phyloP scores from a whole-genome alignment of 2,888 invertebrate genomes.

The Eumerus sabulonum region DNA sequence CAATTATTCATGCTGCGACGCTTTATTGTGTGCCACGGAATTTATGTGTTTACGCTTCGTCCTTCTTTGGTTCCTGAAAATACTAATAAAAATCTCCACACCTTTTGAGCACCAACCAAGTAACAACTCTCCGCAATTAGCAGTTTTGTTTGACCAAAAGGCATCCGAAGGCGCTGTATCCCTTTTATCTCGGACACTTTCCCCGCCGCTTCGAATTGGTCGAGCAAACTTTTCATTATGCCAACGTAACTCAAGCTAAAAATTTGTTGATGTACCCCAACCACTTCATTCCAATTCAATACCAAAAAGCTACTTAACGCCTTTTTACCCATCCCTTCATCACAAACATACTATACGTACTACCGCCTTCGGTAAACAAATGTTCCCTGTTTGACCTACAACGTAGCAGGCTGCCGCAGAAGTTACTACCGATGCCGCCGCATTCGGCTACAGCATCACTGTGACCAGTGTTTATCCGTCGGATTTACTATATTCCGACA shows the following conservation, averaged over 20 bases:
- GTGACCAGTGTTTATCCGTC: constrained; percentile 43
- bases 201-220: constrained; percentile 51
- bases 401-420: constrained; percentile 67
- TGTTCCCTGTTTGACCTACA: constrained; percentile 61
- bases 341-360: constrained; percentile 22
- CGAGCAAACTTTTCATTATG: constrained; percentile 57
- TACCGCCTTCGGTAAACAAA: constrained; percentile 51
- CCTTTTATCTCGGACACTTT: no score
- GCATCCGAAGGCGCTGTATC: no score
- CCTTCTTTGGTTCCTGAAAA: no score
- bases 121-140: no score
- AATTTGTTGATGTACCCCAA: constrained; percentile 59
- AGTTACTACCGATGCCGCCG: constrained; percentile 43
- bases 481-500: constrained; percentile 68
- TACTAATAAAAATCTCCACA: no score
- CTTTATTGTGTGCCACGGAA: constrained; percentile 57
- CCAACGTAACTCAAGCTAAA: constrained; percentile 56
- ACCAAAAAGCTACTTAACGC: constrained; percentile 63
- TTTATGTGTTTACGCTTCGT: constrained; percentile 30
- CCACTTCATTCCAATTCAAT: constrained; percentile 65
- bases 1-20: constrained; percentile 66
- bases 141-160: no score
- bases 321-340: not conserved
- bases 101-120: no score
- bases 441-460: constrained; percentile 5